Evolutionary conservation across 2,797 vertebrate species (phyloP).

Genomic region (Microchirus variegatus): DNA sequence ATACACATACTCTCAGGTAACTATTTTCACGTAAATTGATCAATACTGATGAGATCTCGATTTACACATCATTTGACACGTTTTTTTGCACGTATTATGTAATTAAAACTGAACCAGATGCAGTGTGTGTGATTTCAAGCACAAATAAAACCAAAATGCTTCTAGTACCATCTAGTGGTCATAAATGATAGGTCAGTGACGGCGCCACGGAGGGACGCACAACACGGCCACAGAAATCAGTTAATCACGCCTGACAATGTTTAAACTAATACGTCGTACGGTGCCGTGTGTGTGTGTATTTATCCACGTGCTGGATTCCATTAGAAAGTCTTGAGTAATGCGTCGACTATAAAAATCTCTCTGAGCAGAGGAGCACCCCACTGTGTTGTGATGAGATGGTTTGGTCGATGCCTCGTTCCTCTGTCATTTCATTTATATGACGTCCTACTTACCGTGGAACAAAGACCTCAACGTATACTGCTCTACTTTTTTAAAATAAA

Average conservation of each 20-base stretch:
- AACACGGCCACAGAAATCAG: not conserved
- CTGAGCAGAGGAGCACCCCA: slow-evolving; percentile 34
- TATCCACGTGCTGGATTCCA: slow-evolving; percentile 34
- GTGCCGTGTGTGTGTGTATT: slow-evolving; percentile 39
- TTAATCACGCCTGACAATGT: slow-evolving; percentile 48
- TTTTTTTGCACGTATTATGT: slow-evolving; percentile 37
- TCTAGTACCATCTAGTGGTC: slow-evolving; percentile 91
- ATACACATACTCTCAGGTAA: not conserved
- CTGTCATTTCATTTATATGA: slow-evolving; percentile 11
- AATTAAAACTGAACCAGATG: slow-evolving; percentile 43
- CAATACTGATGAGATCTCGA: not conserved
- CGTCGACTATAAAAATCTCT: slow-evolving; percentile 23
- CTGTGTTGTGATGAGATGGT: slow-evolving; percentile 33
- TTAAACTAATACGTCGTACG: slow-evolving; percentile 15
- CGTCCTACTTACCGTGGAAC: slow-evolving; percentile 28
- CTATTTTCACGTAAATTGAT: slow-evolving; percentile 1
- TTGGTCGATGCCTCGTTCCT: not conserved
- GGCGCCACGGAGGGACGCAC: not conserved
- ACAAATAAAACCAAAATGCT: slow-evolving; percentile 63
- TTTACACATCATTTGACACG: not conserved
- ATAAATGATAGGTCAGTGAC: not conserved
- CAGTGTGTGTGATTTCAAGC: slow-evolving; percentile 16
- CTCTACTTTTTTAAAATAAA: slow-evolving; percentile 18
- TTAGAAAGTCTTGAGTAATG: slow-evolving; percentile 38
- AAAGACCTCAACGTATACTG: slow-evolving; percentile 11